These are phyloP conservation scores for Xestia ashworthii DNA, from an alignment of 2,888 invertebrate species.

Conservation along the genomic window DNA sequence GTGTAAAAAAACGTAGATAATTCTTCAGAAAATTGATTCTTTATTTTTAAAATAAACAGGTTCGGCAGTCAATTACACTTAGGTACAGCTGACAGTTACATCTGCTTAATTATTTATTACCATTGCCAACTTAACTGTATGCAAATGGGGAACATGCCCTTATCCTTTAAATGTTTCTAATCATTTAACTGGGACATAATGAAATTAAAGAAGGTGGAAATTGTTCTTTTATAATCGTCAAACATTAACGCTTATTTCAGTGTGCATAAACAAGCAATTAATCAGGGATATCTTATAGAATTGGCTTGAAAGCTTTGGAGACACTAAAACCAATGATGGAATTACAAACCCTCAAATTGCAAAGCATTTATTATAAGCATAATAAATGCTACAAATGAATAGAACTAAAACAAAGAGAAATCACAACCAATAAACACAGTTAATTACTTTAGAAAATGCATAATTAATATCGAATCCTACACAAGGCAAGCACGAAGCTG, in stretches of 20 bases:
- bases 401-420: constrained; percentile 15
- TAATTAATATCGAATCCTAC: constrained; percentile 45
- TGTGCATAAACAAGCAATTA: not conserved
- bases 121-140: constrained; percentile 19
- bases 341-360: not conserved
- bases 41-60: constrained; percentile 39
- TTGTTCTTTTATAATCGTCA: constrained; percentile 1
- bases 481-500: constrained; percentile 36
- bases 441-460: constrained; percentile 28
- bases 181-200: constrained; percentile 9
- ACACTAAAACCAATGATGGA: not conserved
- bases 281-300: not conserved
- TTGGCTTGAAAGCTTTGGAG: not conserved
- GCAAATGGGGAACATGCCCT: constrained; percentile 24
- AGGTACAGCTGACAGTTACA: constrained; percentile 64
- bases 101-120: constrained; percentile 65
- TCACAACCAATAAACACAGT: constrained; percentile 4
- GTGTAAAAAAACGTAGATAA: not conserved
- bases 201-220: not conserved
- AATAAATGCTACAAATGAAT: constrained; percentile 1
- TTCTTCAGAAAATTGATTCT: constrained; percentile 24
- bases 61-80: constrained; percentile 41
- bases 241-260: not conserved
- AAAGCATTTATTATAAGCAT: no score
- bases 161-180: constrained; percentile 23